Conservation (phyloP, 2,113 vertebrate genomes). For the Pollimyrus isidori region DNA sequence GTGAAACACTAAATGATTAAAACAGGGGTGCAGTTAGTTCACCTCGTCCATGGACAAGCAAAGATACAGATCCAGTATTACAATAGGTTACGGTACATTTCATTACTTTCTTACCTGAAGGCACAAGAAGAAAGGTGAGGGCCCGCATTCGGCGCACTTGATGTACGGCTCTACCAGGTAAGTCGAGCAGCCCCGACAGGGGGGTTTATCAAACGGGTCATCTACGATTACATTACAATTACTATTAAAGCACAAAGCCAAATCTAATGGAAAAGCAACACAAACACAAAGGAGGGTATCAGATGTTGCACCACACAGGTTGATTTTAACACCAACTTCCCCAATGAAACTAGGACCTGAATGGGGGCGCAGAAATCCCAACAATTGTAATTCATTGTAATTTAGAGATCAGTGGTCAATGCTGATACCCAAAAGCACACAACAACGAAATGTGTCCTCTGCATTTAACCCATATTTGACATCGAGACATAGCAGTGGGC, state of each 20-base stretch:
- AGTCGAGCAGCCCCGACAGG: constrained; percentile 86
- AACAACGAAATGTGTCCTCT: no score
- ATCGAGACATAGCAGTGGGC: no score
- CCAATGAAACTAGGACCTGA: neutral
- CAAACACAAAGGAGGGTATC: neutral
- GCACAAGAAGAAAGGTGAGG: constrained; percentile 82
- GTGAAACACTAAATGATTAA: constrained; percentile 83
- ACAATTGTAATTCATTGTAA: no score
- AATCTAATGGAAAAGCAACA: neutral
- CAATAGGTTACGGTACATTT: neutral
- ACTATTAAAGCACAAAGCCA: neutral
- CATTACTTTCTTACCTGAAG: constrained; percentile 69
- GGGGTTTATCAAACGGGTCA: constrained; percentile 89
- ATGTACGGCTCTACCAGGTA: constrained; percentile 90
- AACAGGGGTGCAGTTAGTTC: neutral
- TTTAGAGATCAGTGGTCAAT: no score
- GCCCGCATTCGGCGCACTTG: constrained; percentile 93
- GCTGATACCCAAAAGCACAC: no score
- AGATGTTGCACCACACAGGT: neutral
- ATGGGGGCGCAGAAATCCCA: neutral
- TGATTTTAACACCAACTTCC: neutral
- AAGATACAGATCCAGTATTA: neutral
- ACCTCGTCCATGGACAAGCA: neutral
- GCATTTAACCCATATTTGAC: no score
- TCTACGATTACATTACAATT: constrained; percentile 51